Percentiles rank a stretch among this genome's conserved stretches.
Evolutionary conservation across 1,140 invertebrate species (phyloP).

Genomic region (Neomicropteryx cornuta): DNA sequence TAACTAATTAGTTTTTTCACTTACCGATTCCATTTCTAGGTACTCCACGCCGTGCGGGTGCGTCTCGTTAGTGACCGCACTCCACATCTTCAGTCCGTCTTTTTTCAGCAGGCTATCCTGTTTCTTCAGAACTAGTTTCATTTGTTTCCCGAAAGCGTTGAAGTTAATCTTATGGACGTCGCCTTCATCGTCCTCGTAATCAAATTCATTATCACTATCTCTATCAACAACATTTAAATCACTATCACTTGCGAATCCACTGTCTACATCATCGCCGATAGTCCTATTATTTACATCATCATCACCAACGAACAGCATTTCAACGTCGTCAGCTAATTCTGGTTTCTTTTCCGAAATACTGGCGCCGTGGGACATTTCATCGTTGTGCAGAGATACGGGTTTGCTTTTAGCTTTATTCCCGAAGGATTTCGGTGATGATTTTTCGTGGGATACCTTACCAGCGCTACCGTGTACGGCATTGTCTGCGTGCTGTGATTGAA

Average conservation of each 20-base stretch:
- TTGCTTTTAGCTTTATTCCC: slow-evolving; percentile 20
- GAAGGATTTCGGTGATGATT: slow-evolving; percentile 18
- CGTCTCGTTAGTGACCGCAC: slow-evolving; percentile 52
- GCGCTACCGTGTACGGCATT: slow-evolving; percentile 18
- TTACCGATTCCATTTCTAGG: slow-evolving; percentile 58
- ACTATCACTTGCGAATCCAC: slow-evolving; percentile 23
- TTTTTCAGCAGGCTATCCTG: slow-evolving; percentile 62
- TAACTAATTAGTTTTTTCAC: slow-evolving; percentile 13
- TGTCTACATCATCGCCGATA: slow-evolving; percentile 17
- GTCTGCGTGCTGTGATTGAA: slow-evolving; percentile 19
- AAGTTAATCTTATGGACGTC: slow-evolving; percentile 56
- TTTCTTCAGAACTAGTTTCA: slow-evolving; percentile 59
- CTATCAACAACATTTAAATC: slow-evolving; percentile 19
- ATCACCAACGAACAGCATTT: slow-evolving; percentile 27
- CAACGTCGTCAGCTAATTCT: slow-evolving; percentile 31
- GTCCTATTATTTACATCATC: slow-evolving; percentile 25
- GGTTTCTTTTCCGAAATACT: slow-evolving; percentile 28
- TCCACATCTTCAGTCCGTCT: slow-evolving; percentile 64
- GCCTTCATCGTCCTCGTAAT: slow-evolving; percentile 35
- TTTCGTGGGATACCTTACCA: slow-evolving; percentile 31
- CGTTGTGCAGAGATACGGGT: slow-evolving; percentile 26
- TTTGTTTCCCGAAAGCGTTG: slow-evolving; percentile 61
- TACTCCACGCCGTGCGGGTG: slow-evolving; percentile 63
- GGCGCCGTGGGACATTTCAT: slow-evolving; percentile 32
- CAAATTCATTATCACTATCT: slow-evolving; percentile 30